Evolutionary conservation across 2,113 vertebrate genomes (phyloP).

Genomic region (Eudorcas thomsonii): DNA sequence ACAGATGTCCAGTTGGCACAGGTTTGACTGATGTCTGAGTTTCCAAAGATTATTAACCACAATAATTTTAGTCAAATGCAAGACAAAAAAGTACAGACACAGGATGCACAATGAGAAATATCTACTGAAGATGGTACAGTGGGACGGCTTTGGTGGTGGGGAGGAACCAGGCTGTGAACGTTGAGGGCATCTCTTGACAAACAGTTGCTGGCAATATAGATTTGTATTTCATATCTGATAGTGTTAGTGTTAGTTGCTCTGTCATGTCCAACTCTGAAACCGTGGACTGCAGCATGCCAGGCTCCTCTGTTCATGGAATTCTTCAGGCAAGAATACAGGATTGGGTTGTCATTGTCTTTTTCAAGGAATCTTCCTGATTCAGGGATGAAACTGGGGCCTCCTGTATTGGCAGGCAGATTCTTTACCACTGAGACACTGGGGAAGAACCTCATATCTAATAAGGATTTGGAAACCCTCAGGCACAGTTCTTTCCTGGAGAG

Average conservation of each 20-base stretch:
- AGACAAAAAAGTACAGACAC: not conserved
- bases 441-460: not conserved
- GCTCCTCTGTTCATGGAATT: not conserved
- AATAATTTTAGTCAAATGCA: not conserved
- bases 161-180: not conserved
- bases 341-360: not conserved
- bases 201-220: not conserved
- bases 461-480: not conserved
- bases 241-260: not conserved
- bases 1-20: not conserved
- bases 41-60: not conserved
- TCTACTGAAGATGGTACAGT: fast-evolving
- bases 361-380: not conserved
- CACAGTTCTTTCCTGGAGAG: not conserved
- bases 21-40: not conserved
- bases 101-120: not conserved
- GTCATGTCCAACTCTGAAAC: not conserved
- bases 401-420: not conserved
- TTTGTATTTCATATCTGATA: not conserved
- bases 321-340: not conserved
- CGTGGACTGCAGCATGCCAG: not conserved
- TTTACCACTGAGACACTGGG: not conserved
- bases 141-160: fast-evolving
- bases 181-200: not conserved
- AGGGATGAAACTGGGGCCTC: not conserved